Conservation (phyloP, 2,888 invertebrate genomes). For the Cephus pygmeus region DNA sequence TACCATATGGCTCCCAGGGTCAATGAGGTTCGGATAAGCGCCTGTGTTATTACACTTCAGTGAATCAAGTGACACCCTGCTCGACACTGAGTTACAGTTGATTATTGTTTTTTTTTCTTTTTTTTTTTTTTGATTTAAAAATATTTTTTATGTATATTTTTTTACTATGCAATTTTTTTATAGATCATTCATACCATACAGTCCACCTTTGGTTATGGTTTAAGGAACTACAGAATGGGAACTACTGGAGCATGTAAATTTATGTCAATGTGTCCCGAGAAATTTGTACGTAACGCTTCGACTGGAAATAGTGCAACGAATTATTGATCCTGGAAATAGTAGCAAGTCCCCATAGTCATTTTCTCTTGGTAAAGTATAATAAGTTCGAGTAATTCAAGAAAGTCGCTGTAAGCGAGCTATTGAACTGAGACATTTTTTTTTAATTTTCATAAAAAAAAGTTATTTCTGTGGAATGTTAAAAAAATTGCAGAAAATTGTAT, state of each 20-base stretch:
- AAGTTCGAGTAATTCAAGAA: neutral
- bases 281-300: neutral
- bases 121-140: neutral
- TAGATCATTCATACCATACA: neutral
- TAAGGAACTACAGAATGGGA: neutral
- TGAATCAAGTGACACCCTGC: neutral
- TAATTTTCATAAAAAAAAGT: neutral
- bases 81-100: neutral
- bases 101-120: too few species aligned
- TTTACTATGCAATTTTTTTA: neutral
- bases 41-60: neutral
- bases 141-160: neutral
- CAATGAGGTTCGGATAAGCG: neutral
- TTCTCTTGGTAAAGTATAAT: neutral
- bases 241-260: neutral
- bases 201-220: neutral
- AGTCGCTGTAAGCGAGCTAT: neutral
- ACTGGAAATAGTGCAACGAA: neutral
- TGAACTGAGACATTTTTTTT: neutral
- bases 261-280: neutral
- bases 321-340: neutral
- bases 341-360: neutral
- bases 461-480: neutral
- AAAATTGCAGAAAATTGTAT: neutral
- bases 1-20: neutral